Evolutionary conservation across 2,113 vertebrate genomes (phyloP).

Genomic region (Catharus bicknelli): DNA sequence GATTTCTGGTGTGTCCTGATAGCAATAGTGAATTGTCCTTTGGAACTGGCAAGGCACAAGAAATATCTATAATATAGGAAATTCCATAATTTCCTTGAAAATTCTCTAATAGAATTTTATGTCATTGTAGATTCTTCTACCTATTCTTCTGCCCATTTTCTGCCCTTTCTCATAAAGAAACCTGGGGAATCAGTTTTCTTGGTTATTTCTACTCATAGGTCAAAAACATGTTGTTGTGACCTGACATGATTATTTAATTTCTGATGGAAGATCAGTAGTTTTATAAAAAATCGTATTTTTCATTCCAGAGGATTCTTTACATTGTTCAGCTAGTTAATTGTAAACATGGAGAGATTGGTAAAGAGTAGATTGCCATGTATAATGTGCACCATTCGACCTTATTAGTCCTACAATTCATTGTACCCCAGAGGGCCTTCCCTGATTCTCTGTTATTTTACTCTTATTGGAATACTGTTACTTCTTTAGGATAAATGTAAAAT

Average conservation of each 20-base stretch:
- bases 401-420: not conserved
- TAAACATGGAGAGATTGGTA: not conserved
- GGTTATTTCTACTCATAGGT: not conserved
- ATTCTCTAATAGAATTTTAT: not conserved
- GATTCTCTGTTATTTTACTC: not conserved
- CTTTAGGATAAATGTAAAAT: not conserved
- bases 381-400: not conserved
- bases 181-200: not conserved
- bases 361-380: not conserved
- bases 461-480: not conserved
- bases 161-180: not conserved
- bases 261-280: not conserved
- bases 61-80: not conserved
- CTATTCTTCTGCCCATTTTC: not conserved
- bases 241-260: not conserved
- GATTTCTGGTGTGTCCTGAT: not conserved
- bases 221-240: not conserved
- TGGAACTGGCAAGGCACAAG: not conserved
- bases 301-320: not conserved
- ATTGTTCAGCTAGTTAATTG: not conserved
- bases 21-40: not conserved
- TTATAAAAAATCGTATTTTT: not conserved
- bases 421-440: not conserved
- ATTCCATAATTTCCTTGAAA: not conserved
- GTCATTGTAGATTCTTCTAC: not conserved